phyloP scores from a whole-genome alignment of 1,140 invertebrate species.

The Solenopsis fugax region DNA sequence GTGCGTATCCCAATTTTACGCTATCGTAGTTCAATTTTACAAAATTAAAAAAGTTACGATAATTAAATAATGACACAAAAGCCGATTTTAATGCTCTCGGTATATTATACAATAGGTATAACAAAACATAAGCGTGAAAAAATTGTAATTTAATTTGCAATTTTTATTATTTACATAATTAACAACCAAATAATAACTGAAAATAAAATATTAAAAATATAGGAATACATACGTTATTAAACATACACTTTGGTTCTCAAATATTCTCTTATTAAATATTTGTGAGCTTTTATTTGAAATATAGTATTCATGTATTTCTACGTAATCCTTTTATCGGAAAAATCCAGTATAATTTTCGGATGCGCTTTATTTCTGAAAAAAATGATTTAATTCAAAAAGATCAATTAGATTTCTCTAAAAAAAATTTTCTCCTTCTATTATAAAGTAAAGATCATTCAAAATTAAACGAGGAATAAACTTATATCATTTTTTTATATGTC shows the following conservation, averaged over 20 bases:
- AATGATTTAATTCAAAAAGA: not conserved
- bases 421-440: not conserved
- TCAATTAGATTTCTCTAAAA: not conserved
- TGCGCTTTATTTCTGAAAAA: conserved; percentile 8
- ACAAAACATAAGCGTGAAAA: conserved; percentile 5
- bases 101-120: conserved; percentile 14
- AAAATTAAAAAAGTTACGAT: not conserved
- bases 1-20: not conserved
- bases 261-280: conserved; percentile 41
- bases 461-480: not conserved
- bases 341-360: conserved; percentile 26
- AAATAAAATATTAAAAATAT: conserved; percentile 47
- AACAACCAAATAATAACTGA: conserved; percentile 25
- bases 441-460: not conserved
- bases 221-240: conserved; percentile 26
- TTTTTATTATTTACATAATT: conserved; percentile 37
- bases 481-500: not conserved
- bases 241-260: conserved; percentile 41
- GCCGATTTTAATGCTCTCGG: not conserved
- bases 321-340: conserved; percentile 30
- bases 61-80: not conserved
- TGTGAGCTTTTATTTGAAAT: conserved; percentile 34
- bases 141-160: conserved; percentile 24
- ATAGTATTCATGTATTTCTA: conserved; percentile 15
- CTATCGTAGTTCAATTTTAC: not conserved